Evolutionary conservation across 1,140 invertebrate species (phyloP), one percentile per base, ranked within the genome.

Genomic region (Drosophila ananassae): DNA sequence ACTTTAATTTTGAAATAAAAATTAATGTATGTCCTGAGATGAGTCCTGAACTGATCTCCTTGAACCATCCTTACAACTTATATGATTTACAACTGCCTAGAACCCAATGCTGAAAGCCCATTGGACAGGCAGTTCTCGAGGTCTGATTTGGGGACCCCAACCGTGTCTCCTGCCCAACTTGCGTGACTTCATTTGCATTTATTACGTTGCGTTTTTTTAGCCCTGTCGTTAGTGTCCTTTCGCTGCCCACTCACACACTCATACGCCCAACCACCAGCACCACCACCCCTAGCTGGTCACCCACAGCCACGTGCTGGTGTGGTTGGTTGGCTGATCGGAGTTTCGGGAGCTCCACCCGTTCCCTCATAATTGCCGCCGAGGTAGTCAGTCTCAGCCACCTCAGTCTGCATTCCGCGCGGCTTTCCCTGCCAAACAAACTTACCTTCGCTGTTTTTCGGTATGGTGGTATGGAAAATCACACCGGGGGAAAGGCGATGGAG

Each of bases 101-200:
- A 6, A 12, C 13, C 2, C 3, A 8, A 37, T 57, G 66, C 52
- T 79, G 58, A 75, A 53, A 73, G 77, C 63, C 80, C 53, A 80
- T 79, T 82, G 79, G 80, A 62, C 77, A 77, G 75, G 48, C 54
- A 78, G 58, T 50, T 30, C 24, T 10, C 13, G 47, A 41, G 30
- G 37, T 24, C 39, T 50, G 22, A 30, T 48, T 57, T 67, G 52
- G 30, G 32, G 44, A 37, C 41, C 50, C 30, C 28, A 39, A 30
- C 9, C 37, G 53, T 58, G 54, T 71, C 51, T 74, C 50, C 53
- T 54, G 24, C 30, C 6, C 30, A 10, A 66, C 47, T 91, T 91
- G 89, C 89, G 89, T 91, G 89, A 91, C 89, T 90, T 85, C 66
- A 90, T 91, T 91, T 91, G 68, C 89, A 91, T 91, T 80, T 89